Percentiles rank a stretch among this genome's conserved stretches.
Evolutionary conservation across 2,113 vertebrate species (phyloP).

Genomic region (Ariopsis seemanni): DNA sequence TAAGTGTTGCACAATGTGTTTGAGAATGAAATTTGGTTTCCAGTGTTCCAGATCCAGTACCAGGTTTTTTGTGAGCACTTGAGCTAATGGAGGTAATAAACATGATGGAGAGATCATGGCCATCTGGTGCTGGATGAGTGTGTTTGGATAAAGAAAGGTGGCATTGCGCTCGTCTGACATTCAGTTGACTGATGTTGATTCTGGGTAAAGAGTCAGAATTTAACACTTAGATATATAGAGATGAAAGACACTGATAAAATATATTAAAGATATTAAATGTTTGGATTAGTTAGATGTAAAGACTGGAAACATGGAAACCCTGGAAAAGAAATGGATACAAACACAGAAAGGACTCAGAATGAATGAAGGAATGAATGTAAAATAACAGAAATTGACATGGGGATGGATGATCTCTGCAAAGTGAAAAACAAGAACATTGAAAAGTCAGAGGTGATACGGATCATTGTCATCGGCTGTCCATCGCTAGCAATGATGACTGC

Average conservation of each 20-base stretch:
- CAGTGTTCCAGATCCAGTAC: constrained; percentile 19
- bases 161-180: background rate
- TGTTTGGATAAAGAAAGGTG: constrained; percentile 10
- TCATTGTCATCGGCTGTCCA: no score
- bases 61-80: background rate
- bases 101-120: constrained; percentile 44
- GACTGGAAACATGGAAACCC: background rate
- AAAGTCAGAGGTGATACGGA: no score
- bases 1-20: background rate
- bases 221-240: no score
- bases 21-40: background rate
- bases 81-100: constrained; percentile 50
- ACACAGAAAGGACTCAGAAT: background rate
- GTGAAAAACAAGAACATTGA: no score
- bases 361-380: background rate
- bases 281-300: background rate
- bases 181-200: background rate
- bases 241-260: background rate
- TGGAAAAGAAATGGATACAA: background rate
- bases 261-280: background rate
- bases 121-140: constrained; percentile 43
- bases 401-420: background rate
- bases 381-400: background rate
- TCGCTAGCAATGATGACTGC: no score
- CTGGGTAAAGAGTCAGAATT: background rate